Evolutionary conservation across 2,113 vertebrate genomes (phyloP).

Genomic region (Sturnira hondurensis): DNA sequence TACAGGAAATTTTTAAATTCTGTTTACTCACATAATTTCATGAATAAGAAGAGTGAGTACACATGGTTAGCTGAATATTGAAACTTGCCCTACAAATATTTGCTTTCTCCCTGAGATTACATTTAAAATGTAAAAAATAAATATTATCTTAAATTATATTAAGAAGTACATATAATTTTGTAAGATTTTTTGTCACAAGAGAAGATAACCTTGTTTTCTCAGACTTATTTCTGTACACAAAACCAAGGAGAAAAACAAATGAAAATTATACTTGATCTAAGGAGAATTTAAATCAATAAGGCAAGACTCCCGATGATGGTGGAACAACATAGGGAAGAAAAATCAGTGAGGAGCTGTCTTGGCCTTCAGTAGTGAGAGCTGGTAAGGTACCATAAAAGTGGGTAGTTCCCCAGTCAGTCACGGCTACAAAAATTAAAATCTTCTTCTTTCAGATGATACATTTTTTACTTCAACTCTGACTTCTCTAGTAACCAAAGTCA

Average conservation of each 20-base stretch:
- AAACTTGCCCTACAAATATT: not conserved
- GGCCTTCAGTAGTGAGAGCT: not conserved
- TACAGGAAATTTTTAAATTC: not conserved
- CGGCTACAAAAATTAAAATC: not conserved
- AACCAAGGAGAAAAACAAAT: not conserved
- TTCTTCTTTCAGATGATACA: not conserved
- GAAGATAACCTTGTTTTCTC: not conserved
- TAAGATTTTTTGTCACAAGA: not conserved
- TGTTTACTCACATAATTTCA: not conserved
- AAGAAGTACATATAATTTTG: not conserved
- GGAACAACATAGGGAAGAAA: not conserved
- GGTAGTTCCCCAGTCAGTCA: not conserved
- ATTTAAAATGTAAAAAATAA: constrained; percentile 9
- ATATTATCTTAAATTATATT: not conserved
- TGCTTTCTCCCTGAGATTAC: not conserved
- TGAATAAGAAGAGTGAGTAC: not conserved
- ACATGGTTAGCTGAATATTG: not conserved
- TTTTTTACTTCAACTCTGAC: not conserved
- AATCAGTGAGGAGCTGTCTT: not conserved
- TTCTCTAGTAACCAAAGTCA: not conserved
- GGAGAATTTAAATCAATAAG: not conserved
- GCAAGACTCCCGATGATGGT: not conserved
- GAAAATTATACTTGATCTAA: not conserved
- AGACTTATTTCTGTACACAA: not conserved
- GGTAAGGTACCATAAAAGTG: not conserved